A percentile compares a stretch with the other conserved stretches of the same genome.
These are phyloP conservation scores for Ursus arctos DNA, from an alignment of 2,113 vertebrate species.

Conservation along the genomic window DNA sequence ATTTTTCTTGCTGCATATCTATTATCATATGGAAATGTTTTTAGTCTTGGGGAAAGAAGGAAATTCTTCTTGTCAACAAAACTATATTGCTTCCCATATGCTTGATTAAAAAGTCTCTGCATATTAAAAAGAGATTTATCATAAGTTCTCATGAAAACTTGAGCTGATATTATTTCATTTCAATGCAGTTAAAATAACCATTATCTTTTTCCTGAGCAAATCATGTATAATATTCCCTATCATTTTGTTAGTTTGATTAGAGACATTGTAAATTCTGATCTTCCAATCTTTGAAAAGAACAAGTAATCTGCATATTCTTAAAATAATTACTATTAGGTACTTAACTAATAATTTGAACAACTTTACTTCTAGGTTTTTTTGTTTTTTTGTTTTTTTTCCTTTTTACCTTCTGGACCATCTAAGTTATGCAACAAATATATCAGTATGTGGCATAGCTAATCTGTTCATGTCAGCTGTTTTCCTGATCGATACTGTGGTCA, in stretches of 20 bases:
- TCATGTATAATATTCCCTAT: background rate
- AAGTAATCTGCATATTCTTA: background rate
- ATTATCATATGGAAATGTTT: background rate
- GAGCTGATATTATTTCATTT: conserved; percentile 49
- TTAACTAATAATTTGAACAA: background rate
- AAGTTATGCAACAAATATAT: background rate
- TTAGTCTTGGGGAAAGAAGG: background rate
- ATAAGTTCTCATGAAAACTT: conserved; percentile 33
- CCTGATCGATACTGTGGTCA: background rate
- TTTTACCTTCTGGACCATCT: background rate
- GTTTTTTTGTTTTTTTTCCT: background rate
- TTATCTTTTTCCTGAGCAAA: conserved; percentile 14
- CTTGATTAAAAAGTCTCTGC: background rate
- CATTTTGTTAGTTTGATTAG: background rate
- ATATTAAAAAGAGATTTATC: conserved; percentile 37
- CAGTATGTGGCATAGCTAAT: background rate
- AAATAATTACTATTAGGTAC: background rate
- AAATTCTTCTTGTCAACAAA: background rate
- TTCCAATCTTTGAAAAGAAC: background rate
- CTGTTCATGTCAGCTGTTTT: background rate
- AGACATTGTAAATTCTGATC: background rate
- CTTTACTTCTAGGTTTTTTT: background rate
- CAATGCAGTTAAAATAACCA: conserved; percentile 20
- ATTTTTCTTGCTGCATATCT: background rate
- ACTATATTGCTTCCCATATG: background rate